Conservation (phyloP, 1,140 invertebrate genomes). For the Subanguina moxae region DNA sequence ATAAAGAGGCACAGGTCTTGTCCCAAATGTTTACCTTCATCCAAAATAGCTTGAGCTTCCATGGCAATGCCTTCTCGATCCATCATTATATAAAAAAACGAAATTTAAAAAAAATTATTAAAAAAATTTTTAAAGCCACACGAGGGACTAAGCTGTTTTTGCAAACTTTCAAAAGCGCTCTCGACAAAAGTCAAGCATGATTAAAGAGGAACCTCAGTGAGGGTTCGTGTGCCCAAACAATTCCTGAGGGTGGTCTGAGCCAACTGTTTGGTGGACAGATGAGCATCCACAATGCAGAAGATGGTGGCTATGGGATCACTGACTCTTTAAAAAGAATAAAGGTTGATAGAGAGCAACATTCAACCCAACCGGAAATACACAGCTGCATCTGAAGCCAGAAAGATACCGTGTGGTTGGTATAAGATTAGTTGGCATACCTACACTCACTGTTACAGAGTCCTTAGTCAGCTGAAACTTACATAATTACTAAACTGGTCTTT, state of each 20-base stretch:
- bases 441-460: conserved; percentile 76
- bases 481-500: conserved; percentile 51
- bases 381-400: conserved; percentile 40
- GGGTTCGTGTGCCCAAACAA: conserved; percentile 83
- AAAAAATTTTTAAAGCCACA: too few relatives aligned
- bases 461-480: conserved; percentile 67
- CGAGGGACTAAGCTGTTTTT: too few relatives aligned
- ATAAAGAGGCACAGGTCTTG: too few relatives aligned
- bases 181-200: too few relatives aligned
- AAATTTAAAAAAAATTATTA: too few relatives aligned
- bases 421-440: conserved; percentile 13
- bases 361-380: conserved; percentile 39
- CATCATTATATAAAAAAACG: conserved; percentile 67
- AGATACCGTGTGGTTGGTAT: too few relatives aligned
- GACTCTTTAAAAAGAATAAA: conserved; percentile 3
- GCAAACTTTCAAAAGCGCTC: too few relatives aligned
- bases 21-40: conserved; percentile 41
- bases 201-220: conserved; percentile 68
- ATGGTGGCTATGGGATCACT: conserved; percentile 53
- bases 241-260: conserved; percentile 68
- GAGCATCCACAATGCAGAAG: conserved; percentile 38
- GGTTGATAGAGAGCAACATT: conserved; percentile 1
- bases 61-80: conserved; percentile 84
- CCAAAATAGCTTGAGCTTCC: conserved; percentile 70
- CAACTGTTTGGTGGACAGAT: conserved; percentile 43